These are phyloP conservation scores for Drosophila helvetica DNA, from an alignment of 2,888 invertebrate genomes.

Conservation along the genomic window DNA sequence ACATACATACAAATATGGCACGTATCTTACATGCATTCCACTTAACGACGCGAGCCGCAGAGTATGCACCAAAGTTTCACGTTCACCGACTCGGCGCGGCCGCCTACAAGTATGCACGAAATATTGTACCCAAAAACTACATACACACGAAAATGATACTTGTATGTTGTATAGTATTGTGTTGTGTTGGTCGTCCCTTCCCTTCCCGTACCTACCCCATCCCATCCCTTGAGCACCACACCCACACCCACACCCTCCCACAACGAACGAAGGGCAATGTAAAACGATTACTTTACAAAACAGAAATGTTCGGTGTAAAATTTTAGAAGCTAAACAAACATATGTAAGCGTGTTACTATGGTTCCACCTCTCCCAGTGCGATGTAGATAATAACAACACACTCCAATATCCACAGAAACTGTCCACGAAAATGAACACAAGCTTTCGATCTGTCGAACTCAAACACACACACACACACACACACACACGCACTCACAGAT, in stretches of 20 bases:
- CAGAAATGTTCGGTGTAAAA: conserved; percentile 45
- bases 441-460: conserved; percentile 61
- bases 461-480: conserved; percentile 28
- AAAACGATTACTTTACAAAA: conserved; percentile 64
- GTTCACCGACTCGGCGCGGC: conserved; percentile 8
- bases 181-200: conserved; percentile 21
- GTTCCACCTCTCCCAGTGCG: conserved; percentile 33
- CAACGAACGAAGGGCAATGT: conserved; percentile 66
- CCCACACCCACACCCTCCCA: neutral
- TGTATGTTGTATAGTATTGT: conserved; percentile 22
- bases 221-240: too few species aligned
- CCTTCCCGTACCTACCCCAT: too few species aligned
- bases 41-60: conserved; percentile 14
- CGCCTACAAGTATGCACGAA: conserved; percentile 37
- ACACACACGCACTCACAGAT: conserved; percentile 25
- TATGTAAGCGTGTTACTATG: conserved; percentile 25
- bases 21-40: conserved; percentile 16
- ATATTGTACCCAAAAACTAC: conserved; percentile 35
- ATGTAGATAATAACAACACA: conserved; percentile 50
- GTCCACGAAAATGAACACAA: conserved; percentile 51
- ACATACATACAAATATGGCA: conserved; percentile 1
- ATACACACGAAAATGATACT: conserved; percentile 16
- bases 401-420: conserved; percentile 34
- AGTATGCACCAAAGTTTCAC: conserved; percentile 51
- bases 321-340: conserved; percentile 40